Evolutionary conservation across 2,113 vertebrate species (phyloP).

Genomic region (Cyphomyrus discorhynchus): DNA sequence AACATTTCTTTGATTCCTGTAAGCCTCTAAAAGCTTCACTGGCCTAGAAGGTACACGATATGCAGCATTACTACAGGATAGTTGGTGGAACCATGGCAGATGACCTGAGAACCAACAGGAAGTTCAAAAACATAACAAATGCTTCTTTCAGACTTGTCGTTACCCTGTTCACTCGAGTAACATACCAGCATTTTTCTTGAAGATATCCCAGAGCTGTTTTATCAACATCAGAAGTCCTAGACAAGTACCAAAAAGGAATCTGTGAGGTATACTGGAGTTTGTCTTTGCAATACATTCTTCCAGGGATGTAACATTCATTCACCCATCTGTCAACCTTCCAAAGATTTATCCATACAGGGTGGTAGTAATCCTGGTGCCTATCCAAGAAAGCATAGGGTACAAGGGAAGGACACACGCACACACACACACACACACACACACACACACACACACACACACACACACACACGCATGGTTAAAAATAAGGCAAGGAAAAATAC

Average conservation of each 20-base stretch:
- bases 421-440: background rate
- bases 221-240: background rate
- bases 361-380: background rate
- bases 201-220: background rate
- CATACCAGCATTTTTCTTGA: background rate
- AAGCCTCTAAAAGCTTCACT: background rate
- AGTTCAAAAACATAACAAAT: background rate
- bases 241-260: background rate
- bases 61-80: background rate
- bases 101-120: background rate
- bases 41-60: background rate
- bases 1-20: background rate
- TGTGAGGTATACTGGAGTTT: background rate
- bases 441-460: background rate
- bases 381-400: background rate
- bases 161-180: background rate
- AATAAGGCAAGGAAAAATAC: background rate
- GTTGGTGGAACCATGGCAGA: background rate
- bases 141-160: background rate
- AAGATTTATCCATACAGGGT: background rate
- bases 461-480: background rate
- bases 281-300: background rate
- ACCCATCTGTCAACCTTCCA: background rate
- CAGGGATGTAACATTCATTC: background rate
- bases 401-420: background rate